These are phyloP conservation scores for Salvelinus fontinalis DNA, from an alignment of 2,113 vertebrate genomes.

Conservation along the genomic window DNA sequence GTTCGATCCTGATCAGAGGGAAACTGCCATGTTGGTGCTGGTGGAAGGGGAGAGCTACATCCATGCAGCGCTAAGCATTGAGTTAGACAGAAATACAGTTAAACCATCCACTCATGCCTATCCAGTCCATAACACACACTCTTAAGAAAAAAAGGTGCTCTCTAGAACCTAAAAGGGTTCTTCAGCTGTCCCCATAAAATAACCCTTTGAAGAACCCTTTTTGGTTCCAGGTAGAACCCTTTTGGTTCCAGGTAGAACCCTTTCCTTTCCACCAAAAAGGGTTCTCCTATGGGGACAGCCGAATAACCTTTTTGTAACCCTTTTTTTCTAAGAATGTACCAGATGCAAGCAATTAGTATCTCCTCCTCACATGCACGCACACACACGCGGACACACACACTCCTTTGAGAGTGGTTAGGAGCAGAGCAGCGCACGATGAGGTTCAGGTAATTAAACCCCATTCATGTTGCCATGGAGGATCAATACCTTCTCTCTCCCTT, in stretches of 20 bases:
- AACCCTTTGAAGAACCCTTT: too few relatives aligned
- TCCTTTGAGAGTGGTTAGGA: constrained; percentile 31
- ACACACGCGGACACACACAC: constrained; percentile 11
- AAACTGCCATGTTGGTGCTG: not conserved
- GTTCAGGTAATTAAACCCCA: constrained; percentile 52
- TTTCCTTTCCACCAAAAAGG: too few relatives aligned
- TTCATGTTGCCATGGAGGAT: constrained; percentile 51
- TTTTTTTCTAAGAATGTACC: too few relatives aligned
- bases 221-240: too few relatives aligned
- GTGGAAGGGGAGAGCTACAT: not conserved
- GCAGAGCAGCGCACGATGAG: constrained; percentile 34
- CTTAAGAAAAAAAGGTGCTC: not conserved
- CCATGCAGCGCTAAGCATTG: not conserved
- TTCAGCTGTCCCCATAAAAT: too few relatives aligned
- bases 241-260: too few relatives aligned
- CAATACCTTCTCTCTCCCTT: constrained; percentile 27
- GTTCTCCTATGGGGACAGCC: too few relatives aligned
- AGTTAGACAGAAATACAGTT: too few relatives aligned
- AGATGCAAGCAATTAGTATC: not conserved
- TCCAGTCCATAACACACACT: not conserved
- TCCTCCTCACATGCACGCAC: not conserved
- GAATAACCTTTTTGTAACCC: too few relatives aligned
- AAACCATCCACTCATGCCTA: not conserved
- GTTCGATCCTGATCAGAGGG: too few relatives aligned
- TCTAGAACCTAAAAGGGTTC: too few relatives aligned